Evolutionary conservation across 2,797 vertebrate genomes (phyloP).

Genomic region (Pangasius djambal): DNA sequence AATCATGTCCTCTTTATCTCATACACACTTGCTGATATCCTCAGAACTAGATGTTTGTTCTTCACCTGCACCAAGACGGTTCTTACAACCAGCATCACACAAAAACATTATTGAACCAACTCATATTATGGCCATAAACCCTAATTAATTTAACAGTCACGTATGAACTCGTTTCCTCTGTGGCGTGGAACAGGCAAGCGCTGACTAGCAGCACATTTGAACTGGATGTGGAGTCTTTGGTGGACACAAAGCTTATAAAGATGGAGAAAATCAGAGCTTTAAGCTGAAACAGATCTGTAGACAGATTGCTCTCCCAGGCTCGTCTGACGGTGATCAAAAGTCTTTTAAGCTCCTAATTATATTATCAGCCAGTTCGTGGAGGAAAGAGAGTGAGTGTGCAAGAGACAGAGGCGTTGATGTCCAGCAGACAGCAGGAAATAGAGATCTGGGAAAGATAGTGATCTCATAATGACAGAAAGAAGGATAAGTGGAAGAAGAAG

Average conservation of each 20-base stretch:
- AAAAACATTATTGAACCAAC: no score
- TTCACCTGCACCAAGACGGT: neutral
- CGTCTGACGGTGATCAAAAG: conserved; percentile 35
- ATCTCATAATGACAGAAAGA: neutral
- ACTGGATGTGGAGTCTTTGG: neutral
- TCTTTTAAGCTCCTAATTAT: conserved; percentile 66
- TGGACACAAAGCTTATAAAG: neutral
- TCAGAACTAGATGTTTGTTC: neutral
- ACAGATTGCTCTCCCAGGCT: conserved; percentile 14
- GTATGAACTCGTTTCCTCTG: neutral
- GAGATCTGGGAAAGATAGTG: conserved; percentile 16
- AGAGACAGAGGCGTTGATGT: conserved; percentile 27
- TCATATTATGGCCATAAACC: neutral
- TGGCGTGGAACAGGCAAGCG: neutral
- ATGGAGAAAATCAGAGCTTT: conserved; percentile 2
- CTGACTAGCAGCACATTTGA: neutral
- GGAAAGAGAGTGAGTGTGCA: conserved; percentile 7
- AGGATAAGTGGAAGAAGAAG: conserved; percentile 6
- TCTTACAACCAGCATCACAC: neutral
- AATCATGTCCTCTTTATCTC: neutral
- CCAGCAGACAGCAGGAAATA: conserved; percentile 17
- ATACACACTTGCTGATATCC: neutral
- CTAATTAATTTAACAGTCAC: neutral
- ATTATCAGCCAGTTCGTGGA: conserved; percentile 47
- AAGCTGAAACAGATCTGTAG: conserved; percentile 25